Base-by-base conservation (phyloP, 2,888 invertebrate genomes). In the Drosophila aldrichi region DNA sequence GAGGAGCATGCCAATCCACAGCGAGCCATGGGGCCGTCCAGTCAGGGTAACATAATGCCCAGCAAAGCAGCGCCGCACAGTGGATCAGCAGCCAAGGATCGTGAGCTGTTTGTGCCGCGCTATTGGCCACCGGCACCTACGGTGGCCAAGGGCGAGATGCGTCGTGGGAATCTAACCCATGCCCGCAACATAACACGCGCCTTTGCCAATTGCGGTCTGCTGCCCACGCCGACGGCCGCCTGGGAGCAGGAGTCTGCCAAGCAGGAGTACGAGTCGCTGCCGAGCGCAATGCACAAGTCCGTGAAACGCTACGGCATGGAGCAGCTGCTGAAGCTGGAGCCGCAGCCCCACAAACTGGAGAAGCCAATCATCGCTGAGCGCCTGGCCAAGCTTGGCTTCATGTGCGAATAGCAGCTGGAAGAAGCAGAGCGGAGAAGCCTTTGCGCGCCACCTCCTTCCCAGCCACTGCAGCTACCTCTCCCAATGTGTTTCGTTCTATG, bases 101-200 rank as follows among this genome's bases (percentile, higher is more conserved):
- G 57, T 3, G 57, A 74, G 18, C 48, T 75, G 2, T 77, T 61
- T 14, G 62, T 81, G 16, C 81, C 81, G 16, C 78, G 84, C 29
- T 86, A 72, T 22, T 10, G 67, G 52, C 82, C 83, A 12, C 87
- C 87, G 8, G 54, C 46, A 8, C 64, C 68, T 1, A 3, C 41
- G 6, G 8, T 51, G 1, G 9, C 18, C 32, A 25, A 14, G 32
- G 49, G 22, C 4, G 82, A 87, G 44, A 20, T 3, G 18, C 87
- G 82, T 3, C 78, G 71, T 7, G 82, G 82, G 3, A 82, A 82
- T 36, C 67, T 87, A 5, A 76, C 67, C 12, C 76, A 82, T 10
- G 70, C 60, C 0, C 67, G 67, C 41, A 68, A 62, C 38, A 71
- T 75, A 5, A 63, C 64, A 1, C 66, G 67, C 3, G 78, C 72